These are phyloP conservation scores for Lipotes vexillifer DNA, from an alignment of 2,113 vertebrate species.

Conservation along the genomic window DNA sequence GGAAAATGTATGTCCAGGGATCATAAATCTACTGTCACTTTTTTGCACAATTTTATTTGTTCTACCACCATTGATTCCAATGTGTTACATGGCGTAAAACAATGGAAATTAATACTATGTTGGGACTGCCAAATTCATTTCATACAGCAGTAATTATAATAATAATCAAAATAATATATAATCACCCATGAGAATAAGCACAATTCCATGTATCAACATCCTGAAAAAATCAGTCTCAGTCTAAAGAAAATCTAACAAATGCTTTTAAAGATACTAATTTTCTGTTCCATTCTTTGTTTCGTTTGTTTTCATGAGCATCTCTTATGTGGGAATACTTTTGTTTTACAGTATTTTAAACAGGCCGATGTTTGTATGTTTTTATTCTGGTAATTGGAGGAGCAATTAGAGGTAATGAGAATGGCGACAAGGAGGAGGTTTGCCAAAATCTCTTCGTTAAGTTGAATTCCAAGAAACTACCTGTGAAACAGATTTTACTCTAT, in stretches of 20 bases:
- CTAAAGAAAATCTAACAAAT: not conserved
- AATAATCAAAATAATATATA: slow-evolving; percentile 53
- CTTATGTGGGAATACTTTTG: slow-evolving; percentile 1
- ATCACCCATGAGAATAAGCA: slow-evolving; percentile 8
- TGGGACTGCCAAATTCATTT: slow-evolving; percentile 41
- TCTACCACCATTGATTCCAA: not conserved
- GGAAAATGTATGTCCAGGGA: not conserved
- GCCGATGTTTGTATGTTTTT: slow-evolving; percentile 11
- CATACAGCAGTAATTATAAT: slow-evolving; percentile 39
- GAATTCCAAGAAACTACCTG: not conserved
- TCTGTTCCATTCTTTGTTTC: not conserved
- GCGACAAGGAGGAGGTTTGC: not conserved
- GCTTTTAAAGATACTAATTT: not conserved
- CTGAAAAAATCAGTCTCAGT: not conserved
- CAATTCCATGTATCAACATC: not conserved
- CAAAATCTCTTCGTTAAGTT: not conserved
- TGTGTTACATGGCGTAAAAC: slow-evolving; percentile 13
- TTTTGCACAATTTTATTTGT: not conserved
- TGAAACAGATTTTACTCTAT: not conserved
- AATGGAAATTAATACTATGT: slow-evolving; percentile 24
- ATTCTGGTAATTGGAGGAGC: not conserved
- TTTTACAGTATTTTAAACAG: not conserved
- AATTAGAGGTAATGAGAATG: not conserved
- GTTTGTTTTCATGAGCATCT: slow-evolving; percentile 27
- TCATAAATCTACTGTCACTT: slow-evolving; percentile 15